phyloP scores from a whole-genome alignment of 2,888 invertebrate species.

The Magallana nippona region DNA sequence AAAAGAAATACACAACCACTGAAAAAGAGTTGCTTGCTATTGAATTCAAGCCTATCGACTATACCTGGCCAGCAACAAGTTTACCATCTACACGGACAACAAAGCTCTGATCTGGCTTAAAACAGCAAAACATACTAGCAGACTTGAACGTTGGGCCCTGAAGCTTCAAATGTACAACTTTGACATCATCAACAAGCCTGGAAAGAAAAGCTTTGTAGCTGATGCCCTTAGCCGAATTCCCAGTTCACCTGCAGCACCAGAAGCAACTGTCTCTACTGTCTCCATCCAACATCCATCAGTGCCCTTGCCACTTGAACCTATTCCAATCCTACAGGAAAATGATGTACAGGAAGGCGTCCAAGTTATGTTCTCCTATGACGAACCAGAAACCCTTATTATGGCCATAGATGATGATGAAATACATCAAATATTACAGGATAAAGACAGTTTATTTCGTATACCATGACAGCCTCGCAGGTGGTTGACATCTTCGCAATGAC shows the following conservation, averaged over 20 bases:
- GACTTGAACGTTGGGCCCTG: conserved; percentile 54
- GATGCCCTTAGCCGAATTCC: conserved; percentile 43
- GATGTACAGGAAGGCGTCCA: conserved; percentile 30
- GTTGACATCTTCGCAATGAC: conserved; percentile 48
- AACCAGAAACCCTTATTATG: conserved; percentile 13
- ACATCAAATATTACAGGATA: conserved; percentile 12
- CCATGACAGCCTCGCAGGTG: conserved; percentile 50
- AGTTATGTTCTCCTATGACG: conserved; percentile 2
- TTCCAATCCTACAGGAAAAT: neutral
- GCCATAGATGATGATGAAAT: conserved; percentile 7
- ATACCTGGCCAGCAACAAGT: conserved; percentile 53
- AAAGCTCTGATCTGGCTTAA: conserved; percentile 52
- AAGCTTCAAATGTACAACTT: conserved; percentile 52
- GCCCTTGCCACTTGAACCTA: neutral
- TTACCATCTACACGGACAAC: conserved; percentile 59
- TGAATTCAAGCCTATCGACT: conserved; percentile 53
- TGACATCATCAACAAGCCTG: conserved; percentile 45
- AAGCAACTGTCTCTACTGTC: neutral
- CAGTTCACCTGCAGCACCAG: neutral
- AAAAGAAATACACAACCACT: conserved; percentile 52
- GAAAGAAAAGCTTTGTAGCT: conserved; percentile 47
- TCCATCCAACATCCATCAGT: neutral
- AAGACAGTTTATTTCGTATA: conserved; percentile 37
- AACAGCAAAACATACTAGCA: conserved; percentile 50
- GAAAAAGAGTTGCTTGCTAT: conserved; percentile 57